A percentile compares a stretch with the other conserved stretches of the same genome.
These are phyloP conservation scores for Leptatherina wallacei DNA, from an alignment of 2,797 vertebrate species.

Conservation along the genomic window DNA sequence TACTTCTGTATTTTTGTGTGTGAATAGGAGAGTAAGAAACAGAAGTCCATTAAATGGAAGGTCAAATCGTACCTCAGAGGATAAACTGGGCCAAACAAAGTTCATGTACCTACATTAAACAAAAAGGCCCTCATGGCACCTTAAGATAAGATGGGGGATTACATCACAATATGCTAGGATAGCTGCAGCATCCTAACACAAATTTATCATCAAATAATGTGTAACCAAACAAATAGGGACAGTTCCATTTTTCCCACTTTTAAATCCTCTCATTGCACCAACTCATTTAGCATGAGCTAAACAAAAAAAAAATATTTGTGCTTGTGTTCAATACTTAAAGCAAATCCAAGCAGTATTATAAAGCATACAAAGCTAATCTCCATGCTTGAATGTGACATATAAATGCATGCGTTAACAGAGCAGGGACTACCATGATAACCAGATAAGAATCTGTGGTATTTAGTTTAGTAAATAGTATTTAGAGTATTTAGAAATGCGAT, in stretches of 20 bases:
- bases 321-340: not conserved
- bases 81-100: constrained; percentile 29
- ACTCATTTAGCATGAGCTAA: not conserved
- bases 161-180: not conserved
- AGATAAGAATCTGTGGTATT: constrained; percentile 10
- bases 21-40: not conserved
- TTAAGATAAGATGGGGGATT: constrained; percentile 1
- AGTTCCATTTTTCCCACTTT: not conserved
- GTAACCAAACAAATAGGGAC: not conserved
- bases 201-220: not conserved
- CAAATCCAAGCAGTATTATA: not conserved
- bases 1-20: not conserved
- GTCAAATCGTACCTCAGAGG: not conserved
- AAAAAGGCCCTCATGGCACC: constrained; percentile 24
- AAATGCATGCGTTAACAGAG: not conserved
- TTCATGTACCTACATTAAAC: constrained; percentile 49
- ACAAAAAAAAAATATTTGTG: not conserved
- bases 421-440: not conserved
- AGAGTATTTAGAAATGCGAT: constrained; percentile 28
- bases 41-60: not conserved
- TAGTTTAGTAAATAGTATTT: too few relatives aligned
- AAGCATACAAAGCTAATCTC: not conserved
- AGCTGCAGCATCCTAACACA: not conserved
- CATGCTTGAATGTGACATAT: not conserved
- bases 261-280: not conserved